These are phyloP conservation scores for Magallana ariakensis DNA, from an alignment of 1,140 invertebrate species.

Conservation along the genomic window DNA sequence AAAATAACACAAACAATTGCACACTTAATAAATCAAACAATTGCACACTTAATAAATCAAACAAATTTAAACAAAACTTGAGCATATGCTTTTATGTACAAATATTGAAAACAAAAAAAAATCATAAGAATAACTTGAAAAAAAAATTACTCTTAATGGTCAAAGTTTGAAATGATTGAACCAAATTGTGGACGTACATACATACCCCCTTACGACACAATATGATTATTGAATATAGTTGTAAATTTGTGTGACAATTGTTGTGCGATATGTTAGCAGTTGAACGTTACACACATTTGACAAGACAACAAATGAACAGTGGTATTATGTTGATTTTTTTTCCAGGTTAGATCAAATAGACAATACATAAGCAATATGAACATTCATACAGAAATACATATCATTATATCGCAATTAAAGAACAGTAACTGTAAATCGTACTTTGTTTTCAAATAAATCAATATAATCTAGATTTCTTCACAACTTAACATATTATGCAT, in stretches of 20 bases:
- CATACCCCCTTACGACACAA: too few relatives aligned
- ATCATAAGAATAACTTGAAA: background rate
- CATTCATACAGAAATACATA: constrained; percentile 42
- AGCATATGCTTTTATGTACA: background rate
- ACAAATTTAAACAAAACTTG: background rate
- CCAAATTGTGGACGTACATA: too few relatives aligned
- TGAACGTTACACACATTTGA: background rate
- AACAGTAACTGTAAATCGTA: constrained; percentile 21
- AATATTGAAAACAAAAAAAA: background rate
- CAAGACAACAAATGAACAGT: constrained; percentile 10
- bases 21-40: background rate
- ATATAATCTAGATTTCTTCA: too few relatives aligned
- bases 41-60: background rate
- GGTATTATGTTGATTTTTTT: background rate
- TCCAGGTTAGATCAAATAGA: background rate
- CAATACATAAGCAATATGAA: constrained; percentile 38
- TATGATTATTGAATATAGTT: too few relatives aligned
- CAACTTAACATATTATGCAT: too few relatives aligned
- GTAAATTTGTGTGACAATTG: background rate
- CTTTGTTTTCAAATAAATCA: too few relatives aligned
- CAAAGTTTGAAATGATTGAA: too few relatives aligned
- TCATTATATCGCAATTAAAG: constrained; percentile 6
- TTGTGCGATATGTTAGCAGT: constrained; percentile 9
- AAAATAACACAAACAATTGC: constrained; percentile 6
- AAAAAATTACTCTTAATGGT: too few relatives aligned